These are phyloP conservation scores for Siniperca scherzeri DNA, from an alignment of 2,797 vertebrate species.

Conservation along the genomic window DNA sequence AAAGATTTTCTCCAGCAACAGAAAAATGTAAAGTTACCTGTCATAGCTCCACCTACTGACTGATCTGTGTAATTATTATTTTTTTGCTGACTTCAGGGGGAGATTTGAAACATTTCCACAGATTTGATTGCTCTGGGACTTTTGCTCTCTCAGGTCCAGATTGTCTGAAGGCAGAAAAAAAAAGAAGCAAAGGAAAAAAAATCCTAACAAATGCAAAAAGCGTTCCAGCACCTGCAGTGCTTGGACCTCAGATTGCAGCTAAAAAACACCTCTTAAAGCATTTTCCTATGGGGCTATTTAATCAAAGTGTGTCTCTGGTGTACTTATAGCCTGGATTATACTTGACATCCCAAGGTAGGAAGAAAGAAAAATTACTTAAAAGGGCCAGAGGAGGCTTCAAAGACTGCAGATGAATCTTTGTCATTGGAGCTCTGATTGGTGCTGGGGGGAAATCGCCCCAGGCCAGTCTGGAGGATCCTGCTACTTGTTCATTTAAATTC, in stretches of 20 bases:
- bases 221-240: conserved; percentile 35
- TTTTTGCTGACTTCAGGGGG: conserved; percentile 8
- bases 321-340: conserved; percentile 53
- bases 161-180: conserved; percentile 37
- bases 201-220: conserved; percentile 35
- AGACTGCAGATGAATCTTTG: conserved; percentile 62
- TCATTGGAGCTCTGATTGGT: conserved; percentile 55
- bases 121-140: conserved; percentile 49
- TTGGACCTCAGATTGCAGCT: conserved; percentile 41
- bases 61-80: conserved; percentile 15
- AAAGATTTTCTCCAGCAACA: not conserved
- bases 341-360: conserved; percentile 40
- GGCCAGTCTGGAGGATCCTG: conserved; percentile 55
- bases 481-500: conserved; percentile 61
- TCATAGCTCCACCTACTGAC: conserved; percentile 12
- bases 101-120: conserved; percentile 38
- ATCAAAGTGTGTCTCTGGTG: conserved; percentile 65
- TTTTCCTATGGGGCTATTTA: conserved; percentile 52
- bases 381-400: conserved; percentile 54
- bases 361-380: conserved; percentile 29
- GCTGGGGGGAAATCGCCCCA: conserved; percentile 49
- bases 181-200: conserved; percentile 14
- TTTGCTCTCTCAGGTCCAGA: conserved; percentile 45
- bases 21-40: not conserved
- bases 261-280: conserved; percentile 48